Conservation (phyloP, 2,888 invertebrate species). For the Tinea trinotella region DNA sequence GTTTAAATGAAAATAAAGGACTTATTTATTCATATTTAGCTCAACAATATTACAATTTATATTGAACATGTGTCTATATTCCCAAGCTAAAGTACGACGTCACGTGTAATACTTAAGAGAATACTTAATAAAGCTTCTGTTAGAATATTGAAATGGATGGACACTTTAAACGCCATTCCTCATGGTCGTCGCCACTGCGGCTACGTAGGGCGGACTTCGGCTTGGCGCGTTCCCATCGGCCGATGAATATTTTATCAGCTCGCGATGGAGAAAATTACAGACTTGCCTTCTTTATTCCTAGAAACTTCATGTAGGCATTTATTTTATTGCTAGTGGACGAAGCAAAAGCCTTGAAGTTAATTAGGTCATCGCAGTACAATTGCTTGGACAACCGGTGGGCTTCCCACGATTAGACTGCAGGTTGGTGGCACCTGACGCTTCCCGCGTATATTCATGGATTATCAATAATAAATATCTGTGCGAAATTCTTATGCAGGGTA, state of each 20-base stretch:
- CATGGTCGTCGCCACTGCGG: slow-evolving; percentile 2
- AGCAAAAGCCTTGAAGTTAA: slow-evolving; percentile 34
- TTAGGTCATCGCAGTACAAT: slow-evolving; percentile 50
- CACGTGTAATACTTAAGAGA: background rate
- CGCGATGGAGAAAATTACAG: slow-evolving; percentile 53
- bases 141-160: background rate
- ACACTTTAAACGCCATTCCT: slow-evolving; percentile 6
- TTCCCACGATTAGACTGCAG: slow-evolving; percentile 36
- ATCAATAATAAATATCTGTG: background rate
- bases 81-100: background rate
- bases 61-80: background rate
- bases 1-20: background rate
- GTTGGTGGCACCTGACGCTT: slow-evolving; percentile 1
- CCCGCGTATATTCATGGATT: background rate
- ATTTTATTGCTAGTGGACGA: slow-evolving; percentile 38
- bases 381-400: slow-evolving; percentile 33
- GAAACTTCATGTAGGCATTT: slow-evolving; percentile 32
- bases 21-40: background rate
- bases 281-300: slow-evolving; percentile 34
- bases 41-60: background rate
- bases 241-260: slow-evolving; percentile 59
- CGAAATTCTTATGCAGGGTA: background rate
- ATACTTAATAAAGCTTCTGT: slow-evolving; percentile 1
- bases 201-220: slow-evolving; percentile 6
- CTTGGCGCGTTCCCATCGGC: slow-evolving; percentile 24